A percentile compares a stretch with the other conserved stretches of the same genome.
Conservation (phyloP, 2,113 vertebrate genomes). For the Ophiodon elongatus region DNA sequence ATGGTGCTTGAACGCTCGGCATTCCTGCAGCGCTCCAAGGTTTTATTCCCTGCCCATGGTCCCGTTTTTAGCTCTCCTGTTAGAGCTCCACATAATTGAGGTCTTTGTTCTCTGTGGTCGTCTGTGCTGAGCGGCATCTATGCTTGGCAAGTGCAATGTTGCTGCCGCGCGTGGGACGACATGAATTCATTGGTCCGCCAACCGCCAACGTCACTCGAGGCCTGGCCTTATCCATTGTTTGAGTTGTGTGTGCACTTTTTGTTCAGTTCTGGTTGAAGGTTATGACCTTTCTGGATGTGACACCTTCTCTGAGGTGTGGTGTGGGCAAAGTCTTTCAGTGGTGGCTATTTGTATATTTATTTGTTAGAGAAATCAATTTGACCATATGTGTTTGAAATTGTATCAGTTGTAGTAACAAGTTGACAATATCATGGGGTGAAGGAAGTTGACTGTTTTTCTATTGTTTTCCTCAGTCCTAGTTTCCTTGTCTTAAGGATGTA, state of each 20-base stretch:
- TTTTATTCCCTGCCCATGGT: conserved; percentile 72
- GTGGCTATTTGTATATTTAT: background rate
- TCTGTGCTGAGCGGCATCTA: conserved; percentile 48
- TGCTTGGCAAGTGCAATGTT: conserved; percentile 47
- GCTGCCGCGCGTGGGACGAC: conserved; percentile 48
- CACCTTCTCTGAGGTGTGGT: background rate
- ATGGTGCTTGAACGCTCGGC: conserved; percentile 63
- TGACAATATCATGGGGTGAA: background rate
- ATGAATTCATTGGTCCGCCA: conserved; percentile 45
- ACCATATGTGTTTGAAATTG: background rate
- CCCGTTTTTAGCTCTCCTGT: conserved; percentile 78
- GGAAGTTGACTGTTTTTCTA: background rate
- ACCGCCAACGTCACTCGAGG: conserved; percentile 31
- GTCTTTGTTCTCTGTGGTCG: conserved; percentile 78
- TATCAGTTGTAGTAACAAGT: background rate
- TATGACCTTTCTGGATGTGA: conserved; percentile 17
- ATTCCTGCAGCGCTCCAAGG: conserved; percentile 74
- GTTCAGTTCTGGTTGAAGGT: conserved; percentile 23
- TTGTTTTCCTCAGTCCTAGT: conserved; percentile 1
- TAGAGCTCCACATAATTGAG: conserved; percentile 76
- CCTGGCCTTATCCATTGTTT: conserved; percentile 60
- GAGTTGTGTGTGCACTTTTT: conserved; percentile 31
- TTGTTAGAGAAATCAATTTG: background rate
- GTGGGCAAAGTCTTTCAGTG: background rate
- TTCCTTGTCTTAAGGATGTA: conserved; percentile 4